Conservation (phyloP, 2,113 vertebrate species). For the Passer montanus region DNA sequence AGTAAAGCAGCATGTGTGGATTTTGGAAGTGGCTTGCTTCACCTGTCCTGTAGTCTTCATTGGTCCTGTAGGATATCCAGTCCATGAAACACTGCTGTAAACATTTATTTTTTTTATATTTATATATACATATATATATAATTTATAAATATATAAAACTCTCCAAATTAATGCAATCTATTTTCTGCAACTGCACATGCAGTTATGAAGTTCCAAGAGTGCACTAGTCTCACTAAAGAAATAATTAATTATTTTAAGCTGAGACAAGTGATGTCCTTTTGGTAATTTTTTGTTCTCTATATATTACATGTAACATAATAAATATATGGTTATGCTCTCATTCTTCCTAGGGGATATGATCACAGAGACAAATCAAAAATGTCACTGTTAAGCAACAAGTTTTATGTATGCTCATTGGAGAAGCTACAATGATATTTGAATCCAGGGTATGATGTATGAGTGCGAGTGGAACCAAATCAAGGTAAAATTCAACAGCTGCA, state of each 20-base stretch:
- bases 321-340: not conserved
- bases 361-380: not conserved
- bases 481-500: not conserved
- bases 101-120: too few relatives aligned
- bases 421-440: not conserved
- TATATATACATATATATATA: too few relatives aligned
- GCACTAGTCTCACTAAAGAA: not conserved
- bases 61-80: not conserved
- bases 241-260: not conserved
- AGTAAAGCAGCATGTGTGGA: not conserved
- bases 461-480: not conserved
- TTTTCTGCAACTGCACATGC: conserved; percentile 21
- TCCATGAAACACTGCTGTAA: conserved; percentile 48
- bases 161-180: not conserved
- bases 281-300: not conserved
- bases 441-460: not conserved
- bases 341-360: not conserved
- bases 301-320: not conserved
- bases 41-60: not conserved
- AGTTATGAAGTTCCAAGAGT: not conserved
- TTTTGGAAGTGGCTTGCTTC: conserved; percentile 5
- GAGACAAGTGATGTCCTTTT: not conserved
- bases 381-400: not conserved
- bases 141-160: not conserved
- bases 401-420: not conserved